A percentile compares a stretch with the other conserved stretches of the same genome.
Conservation (phyloP, 1,140 invertebrate species). For the Aphaenogaster floridana region DNA sequence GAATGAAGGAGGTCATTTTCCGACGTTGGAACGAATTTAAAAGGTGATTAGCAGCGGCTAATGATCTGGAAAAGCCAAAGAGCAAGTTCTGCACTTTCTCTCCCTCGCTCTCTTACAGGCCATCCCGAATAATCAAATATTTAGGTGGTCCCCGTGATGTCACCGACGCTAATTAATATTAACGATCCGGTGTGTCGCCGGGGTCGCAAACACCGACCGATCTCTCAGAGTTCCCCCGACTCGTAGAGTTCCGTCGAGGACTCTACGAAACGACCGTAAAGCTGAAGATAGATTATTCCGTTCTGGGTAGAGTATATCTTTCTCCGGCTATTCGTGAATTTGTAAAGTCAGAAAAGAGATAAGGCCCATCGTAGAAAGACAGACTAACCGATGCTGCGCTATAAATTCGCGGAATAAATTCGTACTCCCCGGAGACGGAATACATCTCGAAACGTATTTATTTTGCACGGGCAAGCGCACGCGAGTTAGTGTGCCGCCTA, state of each 20-base stretch:
- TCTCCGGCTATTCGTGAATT: slow-evolving; percentile 48
- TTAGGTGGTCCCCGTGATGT: slow-evolving; percentile 68
- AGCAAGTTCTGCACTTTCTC: background rate
- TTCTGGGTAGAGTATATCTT: slow-evolving; percentile 21
- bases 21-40: slow-evolving; percentile 64
- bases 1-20: slow-evolving; percentile 55
- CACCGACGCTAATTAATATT: slow-evolving; percentile 75
- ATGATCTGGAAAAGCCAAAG: slow-evolving; percentile 65
- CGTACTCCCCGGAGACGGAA: background rate
- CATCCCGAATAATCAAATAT: slow-evolving; percentile 70
- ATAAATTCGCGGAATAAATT: slow-evolving; percentile 39
- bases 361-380: background rate
- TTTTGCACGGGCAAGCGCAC: slow-evolving; percentile 11
- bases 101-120: background rate
- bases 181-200: slow-evolving; percentile 62
- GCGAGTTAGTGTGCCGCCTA: background rate
- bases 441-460: slow-evolving; percentile 22
- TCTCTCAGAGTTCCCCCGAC: slow-evolving; percentile 40
- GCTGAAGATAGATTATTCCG: slow-evolving; percentile 58
- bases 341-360: slow-evolving; percentile 25
- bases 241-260: slow-evolving; percentile 50
- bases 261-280: slow-evolving; percentile 19
- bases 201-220: slow-evolving; percentile 61
- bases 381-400: slow-evolving; percentile 12
- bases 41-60: slow-evolving; percentile 66